Evolutionary conservation across 2,888 invertebrate species (phyloP), one percentile per base, ranked within the genome.

Genomic region (Dexiosoma caninum): DNA sequence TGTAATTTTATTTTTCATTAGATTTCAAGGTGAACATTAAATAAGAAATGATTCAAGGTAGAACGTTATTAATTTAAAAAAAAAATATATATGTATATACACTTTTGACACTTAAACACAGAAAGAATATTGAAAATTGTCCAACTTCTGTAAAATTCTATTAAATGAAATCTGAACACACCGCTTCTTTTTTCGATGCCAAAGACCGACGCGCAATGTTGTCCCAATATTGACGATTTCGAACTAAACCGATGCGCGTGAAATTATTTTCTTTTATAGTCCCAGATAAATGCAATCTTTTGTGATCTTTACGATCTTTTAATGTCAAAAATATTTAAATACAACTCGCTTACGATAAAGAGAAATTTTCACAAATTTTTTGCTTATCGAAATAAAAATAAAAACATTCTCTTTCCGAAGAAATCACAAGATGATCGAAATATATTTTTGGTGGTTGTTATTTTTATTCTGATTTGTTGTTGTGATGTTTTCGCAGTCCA

Each of bases 241-340:
- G 82, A 82, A 89, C 88, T 88, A 88, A 87, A 87, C 83, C 83
- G 83, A 53, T 85, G 86, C 85, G 84, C 84, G 84, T 81, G 82
- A 84, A 83, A 85, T 85, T 85, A 82, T 85, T 85, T 84, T 81
- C 83, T 85, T 88, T 88, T 88, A 88, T 88, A 89, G 84, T 27
- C 46, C 49, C 21, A 19, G 23, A 23, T 23, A 51, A 60, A n/a
- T 64, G 49, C 57, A 60, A 62, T 44, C 40, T 62, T 57, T 46
- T 30, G 21, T 32, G 51, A 74, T 74, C 37, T 66, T 66, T 57
- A 14, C 19, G 37, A 46, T 62, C 46, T 62, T 46, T 55, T 37
- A 0, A 10, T 55, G 21, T 27, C 37, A 30, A 40, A 59, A 30
- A 19, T 35, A 23, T 16, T 12, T 46, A 32, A 59, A 37, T 4